Evolutionary conservation across 2,797 vertebrate species (phyloP).

Genomic region (Corythornis leucogaster): DNA sequence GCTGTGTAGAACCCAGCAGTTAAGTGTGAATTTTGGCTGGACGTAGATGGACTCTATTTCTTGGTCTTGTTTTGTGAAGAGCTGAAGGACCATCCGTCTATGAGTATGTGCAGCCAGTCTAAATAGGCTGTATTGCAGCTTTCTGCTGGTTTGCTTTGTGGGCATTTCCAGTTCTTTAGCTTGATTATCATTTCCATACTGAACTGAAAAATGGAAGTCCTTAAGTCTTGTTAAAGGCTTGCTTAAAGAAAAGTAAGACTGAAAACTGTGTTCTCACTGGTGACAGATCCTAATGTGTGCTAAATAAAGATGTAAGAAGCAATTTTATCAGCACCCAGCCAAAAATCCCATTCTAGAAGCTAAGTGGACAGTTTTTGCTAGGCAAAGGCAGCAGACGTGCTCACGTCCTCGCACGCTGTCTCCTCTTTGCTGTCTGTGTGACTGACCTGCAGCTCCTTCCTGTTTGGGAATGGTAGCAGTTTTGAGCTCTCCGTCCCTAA

Average conservation of each 20-base stretch:
- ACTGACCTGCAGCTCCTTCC: neutral
- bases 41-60: neutral
- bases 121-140: neutral
- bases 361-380: neutral
- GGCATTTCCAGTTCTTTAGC: neutral
- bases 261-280: neutral
- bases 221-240: neutral
- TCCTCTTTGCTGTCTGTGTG: neutral
- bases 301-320: slow-evolving; percentile 2
- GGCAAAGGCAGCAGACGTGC: neutral
- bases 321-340: neutral
- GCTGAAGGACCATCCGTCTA: neutral
- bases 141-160: neutral
- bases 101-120: neutral
- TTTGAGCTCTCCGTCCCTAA: neutral
- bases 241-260: neutral
- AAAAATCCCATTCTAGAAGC: neutral
- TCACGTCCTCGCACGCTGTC: neutral
- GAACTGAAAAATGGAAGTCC: neutral
- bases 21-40: neutral
- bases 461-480: neutral
- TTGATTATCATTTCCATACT: neutral
- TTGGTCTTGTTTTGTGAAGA: neutral
- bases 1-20: neutral
- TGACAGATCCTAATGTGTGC: neutral